Evolutionary conservation across 2,113 vertebrate species (phyloP), one percentile per base, ranked within the genome.

Genomic region (Chamaetylas fuelleborni): DNA sequence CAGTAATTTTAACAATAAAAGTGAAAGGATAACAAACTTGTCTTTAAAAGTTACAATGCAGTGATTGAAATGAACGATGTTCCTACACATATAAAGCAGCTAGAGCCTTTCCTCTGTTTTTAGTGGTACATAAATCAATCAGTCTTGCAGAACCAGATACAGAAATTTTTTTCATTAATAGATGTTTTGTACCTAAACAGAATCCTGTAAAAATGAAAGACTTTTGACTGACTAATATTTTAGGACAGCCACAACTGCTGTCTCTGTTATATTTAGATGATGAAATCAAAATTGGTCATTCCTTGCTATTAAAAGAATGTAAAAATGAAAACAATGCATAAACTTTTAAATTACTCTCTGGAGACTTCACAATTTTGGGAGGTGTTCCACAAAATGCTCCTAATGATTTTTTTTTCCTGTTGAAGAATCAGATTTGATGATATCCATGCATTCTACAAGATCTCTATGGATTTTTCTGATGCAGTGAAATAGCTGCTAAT

Each of bases 1-100:
- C 48, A 84, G 25, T 84, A 81, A 90, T 88, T 91, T 92, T 71
- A 78, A 67, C 76, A 81, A 76, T 86, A 77, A 88, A 84, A 92
- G 31, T 40, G 69, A 76, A 86, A 78, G 51, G 19, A 73, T 70
- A 96, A 89, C 77, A 93, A 84, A 89, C 79, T 81, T 48, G 33
- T 81, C 69, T 89, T 81, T 94, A 91, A 79, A 86, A 57, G 19
- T 64, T 64, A 53, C 67, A 84, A n/a, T 33, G 56, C 19, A 36
- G 65, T 92, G 80, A 91, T 62, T 78, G 86, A 93, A 92, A 86
- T 71, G 77, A 86, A 28, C 60, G 43, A 76, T 93, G 48, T 76
- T 89, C 36, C 53, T 57, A 48, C 13, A 79, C 25, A 76, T 57
- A 80, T 12, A 76, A 82, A 91, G 28, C 36, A 80, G 19, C 13